Evolutionary conservation across 2,113 vertebrate species (phyloP), one percentile per base, ranked within the genome.

Genomic region (Lasiurus cinereus): DNA sequence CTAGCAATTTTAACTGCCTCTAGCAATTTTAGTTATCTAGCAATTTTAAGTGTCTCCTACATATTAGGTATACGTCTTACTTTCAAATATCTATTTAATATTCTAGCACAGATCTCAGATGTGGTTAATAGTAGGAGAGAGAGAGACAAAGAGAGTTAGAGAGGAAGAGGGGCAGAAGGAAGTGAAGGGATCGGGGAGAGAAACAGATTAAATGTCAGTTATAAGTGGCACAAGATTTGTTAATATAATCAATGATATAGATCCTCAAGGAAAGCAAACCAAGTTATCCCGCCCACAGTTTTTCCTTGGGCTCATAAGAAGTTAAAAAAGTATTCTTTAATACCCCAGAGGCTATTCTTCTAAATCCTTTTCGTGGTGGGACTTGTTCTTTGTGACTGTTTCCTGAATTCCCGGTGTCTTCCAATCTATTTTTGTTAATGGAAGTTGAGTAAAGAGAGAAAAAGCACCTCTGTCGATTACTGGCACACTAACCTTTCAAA

Each of bases 401-500:
- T 48, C 46, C 31, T 56, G 24, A 10, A 62, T 83, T 67, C 31
- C 4, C 6, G 36, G 48, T 88, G 29, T 62, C 74, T 77, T 77
- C 12, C 10, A 16, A 80, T 67, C 11, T 6, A 72, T 66, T 87
- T 76, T 62, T 62, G 21, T 80, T 91, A 83, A 93, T 6, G 52
- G 62, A 66, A 69, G 19, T n/a, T n/a, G 31, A 62, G 6, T 52
- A 1, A 1, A 86, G 12, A 36, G 29, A 91, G 54, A 77, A 89
- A 93, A 91, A 85, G 5, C 33, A 27, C 52, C 14, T 73, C 74
- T 54, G 52, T 36, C 33, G 64, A 64, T 2, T 74, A n/a, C n/a
- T 87, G 33, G 29, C 22, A 69, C 33, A 67, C 10, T 67, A 76
- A 85, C 52, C 66, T 62, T 93, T 95, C 91, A 86, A 92, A n/a